These are phyloP conservation scores for Zootoca vivipara DNA, from an alignment of 2,113 vertebrate species.

Conservation along the genomic window DNA sequence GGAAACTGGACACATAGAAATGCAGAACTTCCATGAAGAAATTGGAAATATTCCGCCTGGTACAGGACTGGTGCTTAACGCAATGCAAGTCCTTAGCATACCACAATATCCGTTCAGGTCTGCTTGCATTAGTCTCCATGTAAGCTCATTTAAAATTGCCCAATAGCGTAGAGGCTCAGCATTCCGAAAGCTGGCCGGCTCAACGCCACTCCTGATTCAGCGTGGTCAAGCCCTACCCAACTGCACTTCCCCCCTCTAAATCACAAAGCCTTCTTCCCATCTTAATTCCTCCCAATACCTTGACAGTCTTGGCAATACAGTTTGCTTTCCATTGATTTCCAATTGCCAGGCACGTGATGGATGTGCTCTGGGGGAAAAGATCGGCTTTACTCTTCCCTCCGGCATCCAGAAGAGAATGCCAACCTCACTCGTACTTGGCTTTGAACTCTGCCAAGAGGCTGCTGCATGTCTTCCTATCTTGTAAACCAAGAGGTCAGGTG, in stretches of 20 bases:
- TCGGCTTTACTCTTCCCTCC: background rate
- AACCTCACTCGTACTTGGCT: background rate
- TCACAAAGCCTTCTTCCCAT: background rate
- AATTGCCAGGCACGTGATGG: background rate
- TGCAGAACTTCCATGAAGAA: background rate
- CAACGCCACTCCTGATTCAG: background rate
- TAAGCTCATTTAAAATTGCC: background rate
- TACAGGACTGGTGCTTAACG: background rate
- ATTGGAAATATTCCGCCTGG: background rate
- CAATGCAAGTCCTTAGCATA: background rate
- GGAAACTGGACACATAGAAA: background rate
- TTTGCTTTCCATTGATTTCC: slow-evolving; percentile 17
- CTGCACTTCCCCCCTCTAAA: too few relatives aligned
- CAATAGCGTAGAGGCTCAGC: background rate
- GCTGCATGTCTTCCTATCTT: slow-evolving; percentile 16
- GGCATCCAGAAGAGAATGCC: background rate
- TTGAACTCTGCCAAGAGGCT: slow-evolving; percentile 8
- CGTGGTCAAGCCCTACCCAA: too few relatives aligned
- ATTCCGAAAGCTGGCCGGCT: background rate
- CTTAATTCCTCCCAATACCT: background rate
- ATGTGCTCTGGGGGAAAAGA: background rate
- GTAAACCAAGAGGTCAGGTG: slow-evolving; percentile 9
- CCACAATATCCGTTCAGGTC: background rate
- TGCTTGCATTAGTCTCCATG: background rate
- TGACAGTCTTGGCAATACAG: background rate